Evolutionary conservation across 2,113 vertebrate species (phyloP).

Genomic region (Climacteris rufus): DNA sequence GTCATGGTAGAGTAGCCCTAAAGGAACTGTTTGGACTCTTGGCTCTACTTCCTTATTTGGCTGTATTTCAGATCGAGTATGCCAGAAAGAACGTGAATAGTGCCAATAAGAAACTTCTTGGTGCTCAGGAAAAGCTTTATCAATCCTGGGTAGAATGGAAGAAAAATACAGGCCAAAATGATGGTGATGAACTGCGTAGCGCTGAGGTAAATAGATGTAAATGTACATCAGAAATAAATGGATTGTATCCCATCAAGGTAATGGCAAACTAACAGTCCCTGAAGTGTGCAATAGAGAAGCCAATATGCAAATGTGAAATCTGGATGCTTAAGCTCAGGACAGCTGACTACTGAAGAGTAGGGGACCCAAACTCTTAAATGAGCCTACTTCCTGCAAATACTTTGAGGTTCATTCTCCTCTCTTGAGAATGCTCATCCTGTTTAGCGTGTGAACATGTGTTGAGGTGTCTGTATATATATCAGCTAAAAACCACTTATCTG

Average conservation of each 20-base stretch:
- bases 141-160: slow-evolving; percentile 80
- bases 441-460: neutral
- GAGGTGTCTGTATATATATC: neutral
- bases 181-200: slow-evolving; percentile 60
- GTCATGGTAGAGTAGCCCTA: neutral
- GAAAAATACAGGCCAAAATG: slow-evolving; percentile 62
- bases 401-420: neutral
- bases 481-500: neutral
- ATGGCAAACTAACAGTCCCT: neutral
- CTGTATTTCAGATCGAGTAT: slow-evolving; percentile 80
- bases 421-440: neutral
- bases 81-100: slow-evolving; percentile 82
- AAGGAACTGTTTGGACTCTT: neutral
- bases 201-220: slow-evolving; percentile 76
- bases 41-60: slow-evolving; percentile 16
- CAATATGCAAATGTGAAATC: neutral
- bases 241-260: neutral
- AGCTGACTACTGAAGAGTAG: neutral
- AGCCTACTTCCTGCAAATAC: neutral
- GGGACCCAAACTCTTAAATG: neutral
- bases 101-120: slow-evolving; percentile 82
- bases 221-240: neutral
- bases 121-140: slow-evolving; percentile 78
- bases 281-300: neutral
- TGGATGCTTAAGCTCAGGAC: neutral